Base-by-base conservation (phyloP, 2,797 vertebrate species). In the Pseudomugil gertrudae region DNA sequence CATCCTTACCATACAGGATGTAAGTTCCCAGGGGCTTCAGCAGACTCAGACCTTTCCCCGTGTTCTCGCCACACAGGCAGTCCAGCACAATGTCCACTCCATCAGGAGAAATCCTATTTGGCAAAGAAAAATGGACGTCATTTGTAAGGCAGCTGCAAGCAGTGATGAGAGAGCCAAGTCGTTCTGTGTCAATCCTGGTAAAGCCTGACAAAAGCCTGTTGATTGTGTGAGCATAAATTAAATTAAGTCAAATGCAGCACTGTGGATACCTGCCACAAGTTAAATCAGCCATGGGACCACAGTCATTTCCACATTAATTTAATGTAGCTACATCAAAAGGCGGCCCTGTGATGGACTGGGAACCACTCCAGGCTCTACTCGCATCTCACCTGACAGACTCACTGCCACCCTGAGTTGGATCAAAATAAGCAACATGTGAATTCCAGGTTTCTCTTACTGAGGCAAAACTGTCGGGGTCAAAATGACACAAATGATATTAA, bases 11-110 rank as follows among this genome's bases (percentile, higher is more conserved):
- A 23, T 99, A 99, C 69, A 99, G 93, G 92, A 99, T 96, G 36
- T 99, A 99, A 40, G 96, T 98, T 83, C 98, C 98, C 79, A 99
- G 91, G 1, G 98, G 97, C 79, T 96, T 99, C 72, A 99, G 95
- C 74, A 99, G 94, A 84, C 94, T 93, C 68, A 99, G 93, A 19
- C 97, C 95, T 92, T 99, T 99, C 45, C 95, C 97, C 3, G 98
- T 99, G 77, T 98, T 98, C 86, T 99, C 98, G 60, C 98, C 98
- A 90, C 96, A 97, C 60, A 99, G 92, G 79, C 96, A 97, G 86
- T 99, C 98, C 89, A 99, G 88, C 76, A 99, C 96, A 23, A 99
- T 94, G 89, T 99, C 98, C 33, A 99, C 96, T 58, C 98, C 98
- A 61, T 99, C 97, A 30, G 96, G 90, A 21, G 96, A 98, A 86